phyloP scores from a whole-genome alignment of 1,140 invertebrate species.

The Diabrotica virgifera region DNA sequence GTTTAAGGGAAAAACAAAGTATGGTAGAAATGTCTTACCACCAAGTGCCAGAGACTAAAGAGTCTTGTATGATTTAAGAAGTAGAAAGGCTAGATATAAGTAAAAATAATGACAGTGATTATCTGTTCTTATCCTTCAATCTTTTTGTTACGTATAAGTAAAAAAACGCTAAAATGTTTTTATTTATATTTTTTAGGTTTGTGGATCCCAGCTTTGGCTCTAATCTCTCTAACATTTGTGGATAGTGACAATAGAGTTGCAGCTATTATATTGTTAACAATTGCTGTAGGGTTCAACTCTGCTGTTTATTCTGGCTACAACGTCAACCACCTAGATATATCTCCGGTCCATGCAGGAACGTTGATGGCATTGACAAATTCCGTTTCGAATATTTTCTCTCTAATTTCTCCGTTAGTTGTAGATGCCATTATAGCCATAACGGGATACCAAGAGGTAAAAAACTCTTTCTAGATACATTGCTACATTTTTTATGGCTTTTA shows the following conservation, averaged over 20 bases:
- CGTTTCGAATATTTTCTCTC: constrained; percentile 12
- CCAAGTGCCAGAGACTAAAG: too few relatives aligned
- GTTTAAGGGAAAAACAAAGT: too few relatives aligned
- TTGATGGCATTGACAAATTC: constrained; percentile 18
- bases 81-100: too few relatives aligned
- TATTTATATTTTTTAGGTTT: constrained; percentile 10
- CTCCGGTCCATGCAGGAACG: constrained; percentile 18
- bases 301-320: constrained; percentile 16
- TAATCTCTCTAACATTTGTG: constrained; percentile 14
- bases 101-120: too few relatives aligned
- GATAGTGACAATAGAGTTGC: neutral
- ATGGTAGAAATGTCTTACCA: too few relatives aligned
- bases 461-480: neutral
- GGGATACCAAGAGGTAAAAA: constrained; percentile 14
- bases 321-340: constrained; percentile 21
- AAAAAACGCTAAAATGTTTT: too few relatives aligned
- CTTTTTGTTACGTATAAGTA: too few relatives aligned
- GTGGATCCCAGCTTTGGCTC: constrained; percentile 8
- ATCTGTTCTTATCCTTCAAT: too few relatives aligned
- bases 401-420: constrained; percentile 11
- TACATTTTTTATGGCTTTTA: too few relatives aligned
- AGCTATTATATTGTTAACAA: constrained; percentile 7
- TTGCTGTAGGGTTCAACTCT: constrained; percentile 17
- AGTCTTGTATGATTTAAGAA: too few relatives aligned
- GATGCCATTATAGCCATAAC: constrained; percentile 7